Percentiles rank a stretch among this genome's conserved stretches.
These are phyloP conservation scores for Drosophila acutilabella DNA, from an alignment of 2,888 invertebrate species.

Conservation along the genomic window DNA sequence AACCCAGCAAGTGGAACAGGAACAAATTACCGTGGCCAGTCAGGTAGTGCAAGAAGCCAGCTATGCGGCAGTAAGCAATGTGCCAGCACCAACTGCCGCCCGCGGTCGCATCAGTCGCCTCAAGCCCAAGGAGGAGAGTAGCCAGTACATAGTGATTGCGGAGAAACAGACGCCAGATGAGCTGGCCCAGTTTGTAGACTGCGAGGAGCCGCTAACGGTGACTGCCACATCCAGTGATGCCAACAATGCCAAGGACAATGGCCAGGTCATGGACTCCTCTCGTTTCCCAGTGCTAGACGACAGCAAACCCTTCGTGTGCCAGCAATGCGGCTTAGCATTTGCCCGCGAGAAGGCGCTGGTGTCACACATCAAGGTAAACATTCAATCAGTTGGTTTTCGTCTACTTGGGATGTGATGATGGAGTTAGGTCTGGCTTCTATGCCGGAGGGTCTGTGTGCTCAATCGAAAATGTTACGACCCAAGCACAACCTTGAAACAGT, in stretches of 20 bases:
- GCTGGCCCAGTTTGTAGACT: conserved; percentile 46
- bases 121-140: conserved; percentile 80
- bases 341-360: conserved; percentile 93
- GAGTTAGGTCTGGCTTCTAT: conserved; percentile 36
- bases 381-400: neutral
- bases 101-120: conserved; percentile 81
- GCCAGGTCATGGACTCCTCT: conserved; percentile 19
- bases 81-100: conserved; percentile 42
- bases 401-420: conserved; percentile 47
- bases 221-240: conserved; percentile 19
- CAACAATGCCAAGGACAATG: conserved; percentile 18
- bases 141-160: conserved; percentile 76
- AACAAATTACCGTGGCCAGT: conserved; percentile 33
- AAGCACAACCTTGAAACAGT: conserved; percentile 46
- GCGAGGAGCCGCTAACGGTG: conserved; percentile 42
- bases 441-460: conserved; percentile 52
- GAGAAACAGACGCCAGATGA: conserved; percentile 32
- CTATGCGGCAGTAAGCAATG: conserved; percentile 34
- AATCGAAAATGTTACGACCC: conserved; percentile 54
- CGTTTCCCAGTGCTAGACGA: conserved; percentile 88
- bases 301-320: conserved; percentile 92
- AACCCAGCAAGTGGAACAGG: conserved; percentile 2
- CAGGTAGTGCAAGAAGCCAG: conserved; percentile 36
- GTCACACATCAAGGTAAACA: conserved; percentile 88
- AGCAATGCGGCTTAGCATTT: conserved; percentile 91